These are phyloP conservation scores for Pangasius macronema DNA, from an alignment of 2,797 vertebrate genomes.

Conservation along the genomic window DNA sequence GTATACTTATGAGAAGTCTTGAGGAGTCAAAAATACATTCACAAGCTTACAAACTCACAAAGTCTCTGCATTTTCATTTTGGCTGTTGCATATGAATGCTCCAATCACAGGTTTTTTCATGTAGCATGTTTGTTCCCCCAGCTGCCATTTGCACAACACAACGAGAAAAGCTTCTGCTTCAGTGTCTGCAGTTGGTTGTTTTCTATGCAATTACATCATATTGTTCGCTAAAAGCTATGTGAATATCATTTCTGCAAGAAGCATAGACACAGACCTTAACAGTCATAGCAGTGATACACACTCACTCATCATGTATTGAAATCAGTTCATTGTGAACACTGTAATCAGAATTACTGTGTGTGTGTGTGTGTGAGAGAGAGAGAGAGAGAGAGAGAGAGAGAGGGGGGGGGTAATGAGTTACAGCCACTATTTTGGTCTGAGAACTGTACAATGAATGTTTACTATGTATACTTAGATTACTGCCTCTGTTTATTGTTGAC, in stretches of 20 bases:
- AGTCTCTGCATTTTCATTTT: neutral
- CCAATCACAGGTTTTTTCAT: slow-evolving; percentile 11
- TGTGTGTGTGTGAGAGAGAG: neutral
- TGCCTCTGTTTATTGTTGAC: neutral
- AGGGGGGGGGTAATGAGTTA: neutral
- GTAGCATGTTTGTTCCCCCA: slow-evolving; percentile 7
- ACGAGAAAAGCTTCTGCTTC: neutral
- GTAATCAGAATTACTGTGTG: neutral
- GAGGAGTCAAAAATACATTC: neutral
- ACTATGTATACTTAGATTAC: neutral
- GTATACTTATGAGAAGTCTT: neutral
- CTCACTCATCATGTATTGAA: neutral
- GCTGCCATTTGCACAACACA: neutral
- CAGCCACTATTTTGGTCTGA: neutral
- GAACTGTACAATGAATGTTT: neutral
- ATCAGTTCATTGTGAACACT: neutral
- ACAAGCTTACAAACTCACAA: neutral
- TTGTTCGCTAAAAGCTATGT: neutral
- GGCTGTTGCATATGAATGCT: neutral
- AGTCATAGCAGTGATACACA: neutral
- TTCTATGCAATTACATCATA: neutral
- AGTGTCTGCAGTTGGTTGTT: neutral
- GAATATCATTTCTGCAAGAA: neutral
- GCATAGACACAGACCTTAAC: neutral
- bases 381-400: neutral